A percentile compares a stretch with the other conserved stretches of the same genome.
These are phyloP conservation scores for Rhagologus leucostigma DNA, from an alignment of 2,113 vertebrate genomes.

Conservation along the genomic window DNA sequence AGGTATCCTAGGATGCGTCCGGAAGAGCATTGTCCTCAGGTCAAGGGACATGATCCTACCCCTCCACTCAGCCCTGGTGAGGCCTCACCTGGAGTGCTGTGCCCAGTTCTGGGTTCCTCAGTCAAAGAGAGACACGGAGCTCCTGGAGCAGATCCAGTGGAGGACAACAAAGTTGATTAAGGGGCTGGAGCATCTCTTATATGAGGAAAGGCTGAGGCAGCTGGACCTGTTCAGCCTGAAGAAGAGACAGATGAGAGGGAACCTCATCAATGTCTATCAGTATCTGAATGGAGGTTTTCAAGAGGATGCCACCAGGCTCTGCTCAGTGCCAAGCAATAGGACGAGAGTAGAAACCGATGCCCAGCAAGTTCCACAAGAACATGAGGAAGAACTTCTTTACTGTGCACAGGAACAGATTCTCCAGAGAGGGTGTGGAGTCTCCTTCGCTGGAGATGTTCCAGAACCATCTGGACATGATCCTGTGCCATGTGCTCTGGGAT, in stretches of 20 bases:
- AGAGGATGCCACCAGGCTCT: not conserved
- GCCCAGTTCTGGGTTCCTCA: not conserved
- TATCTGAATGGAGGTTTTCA: not conserved
- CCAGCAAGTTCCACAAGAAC: not conserved
- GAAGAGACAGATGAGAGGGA: not conserved
- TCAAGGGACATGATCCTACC: rapidly evolving
- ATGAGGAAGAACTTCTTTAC: too few species aligned
- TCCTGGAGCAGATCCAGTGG: not conserved
- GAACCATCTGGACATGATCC: not conserved
- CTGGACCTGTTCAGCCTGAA: not conserved
- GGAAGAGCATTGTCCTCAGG: rapidly evolving
- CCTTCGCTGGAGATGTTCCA: not conserved
- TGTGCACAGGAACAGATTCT: not conserved
- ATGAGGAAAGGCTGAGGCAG: not conserved
- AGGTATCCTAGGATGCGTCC: rapidly evolving
- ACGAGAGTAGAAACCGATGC: not conserved
- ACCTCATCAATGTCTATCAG: not conserved
- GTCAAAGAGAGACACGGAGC: rapidly evolving
- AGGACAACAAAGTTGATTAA: not conserved
- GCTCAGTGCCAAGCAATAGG: not conserved
- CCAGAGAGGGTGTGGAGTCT: not conserved
- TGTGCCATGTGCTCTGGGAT: not conserved
- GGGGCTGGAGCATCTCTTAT: not conserved
- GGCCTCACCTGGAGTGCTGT: too few species aligned
- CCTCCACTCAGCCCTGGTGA: not conserved